Evolutionary conservation across 2,888 invertebrate genomes (phyloP), one percentile per base, ranked within the genome.

Genomic region (Merodon equestris): DNA sequence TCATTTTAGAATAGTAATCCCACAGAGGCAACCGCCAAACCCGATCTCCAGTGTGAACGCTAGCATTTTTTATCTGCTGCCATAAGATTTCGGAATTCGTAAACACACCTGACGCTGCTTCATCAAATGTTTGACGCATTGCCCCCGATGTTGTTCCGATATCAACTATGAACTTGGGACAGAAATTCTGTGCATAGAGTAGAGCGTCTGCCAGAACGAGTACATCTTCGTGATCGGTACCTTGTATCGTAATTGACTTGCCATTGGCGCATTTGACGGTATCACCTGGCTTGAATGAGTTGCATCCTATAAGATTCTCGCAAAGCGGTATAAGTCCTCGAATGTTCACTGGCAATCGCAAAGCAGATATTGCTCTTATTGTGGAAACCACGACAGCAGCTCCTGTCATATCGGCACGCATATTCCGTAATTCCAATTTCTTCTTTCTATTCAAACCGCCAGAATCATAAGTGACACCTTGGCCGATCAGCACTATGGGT

Each of bases 381-480:
- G 93, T 91, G 0, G 93, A 94, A 3, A 94, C 90, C 1, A 94
- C 94, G 84, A 93, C 93, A 0, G 96, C 96, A 0, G 95, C 96
- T 1, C 96, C 96, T 0, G 94, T 94, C 95, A 96, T 95, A 84
- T 96, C 96, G 0, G 93, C 95, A 74, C 94, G 90, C 95, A 95
- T 95, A 17, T 83, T 76, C 51, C 74, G 83, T 0, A 86, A 79
- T 15, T 86, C 85, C 0, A 42, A 10, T 0, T 76, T 70, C 15
- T 83, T 9, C 51, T 95, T 95, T 54, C 95, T 85, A 76, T 93
- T 93, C 61, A 95, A 88, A 56, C 95, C 95, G 34, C 96, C 96
- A 82, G 93, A 93, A 85, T 93, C 93, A 85, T 91, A 93, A 0
- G 92, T 93, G 1, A 92, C 90, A 1, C 93, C 92, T 84, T 92